A percentile compares a stretch with the other conserved stretches of the same genome.
Conservation (phyloP, 2,113 vertebrate genomes). For the Lates calcarifer region DNA sequence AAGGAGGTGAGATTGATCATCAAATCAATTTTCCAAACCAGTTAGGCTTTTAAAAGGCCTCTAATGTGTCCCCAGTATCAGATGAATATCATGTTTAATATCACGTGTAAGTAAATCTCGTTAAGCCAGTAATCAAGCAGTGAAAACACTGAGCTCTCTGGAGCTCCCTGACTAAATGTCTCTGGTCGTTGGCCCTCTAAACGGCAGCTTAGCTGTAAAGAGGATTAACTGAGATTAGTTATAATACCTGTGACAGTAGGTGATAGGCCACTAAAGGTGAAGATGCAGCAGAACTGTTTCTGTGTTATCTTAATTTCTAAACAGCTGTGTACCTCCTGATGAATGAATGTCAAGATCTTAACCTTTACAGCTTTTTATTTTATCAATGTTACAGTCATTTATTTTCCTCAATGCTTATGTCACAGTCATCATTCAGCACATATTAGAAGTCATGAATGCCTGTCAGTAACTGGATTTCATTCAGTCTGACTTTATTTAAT, state of each 20-base stretch:
- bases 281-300: constrained; percentile 8
- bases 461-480: not conserved
- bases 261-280: constrained; percentile 46
- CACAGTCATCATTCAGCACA: not conserved
- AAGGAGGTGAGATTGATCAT: not conserved
- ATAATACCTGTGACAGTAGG: constrained; percentile 57
- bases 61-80: not conserved
- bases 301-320: not conserved
- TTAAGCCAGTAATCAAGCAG: constrained; percentile 34
- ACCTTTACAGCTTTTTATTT: not conserved
- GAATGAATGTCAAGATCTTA: not conserved
- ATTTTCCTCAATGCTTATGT: not conserved
- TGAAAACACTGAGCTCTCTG: constrained; percentile 15
- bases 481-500: too few relatives aligned
- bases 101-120: not conserved
- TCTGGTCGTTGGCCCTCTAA: constrained; percentile 39
- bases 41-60: not conserved
- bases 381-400: not conserved
- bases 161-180: constrained; percentile 23
- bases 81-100: constrained; percentile 9
- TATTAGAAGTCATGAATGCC: not conserved
- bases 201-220: constrained; percentile 57
- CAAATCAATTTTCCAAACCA: not conserved
- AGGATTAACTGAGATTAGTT: constrained; percentile 70
- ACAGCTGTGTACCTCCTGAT: not conserved